phyloP scores from a whole-genome alignment of 1,140 invertebrate genomes.

The Pteromalus puparum region DNA sequence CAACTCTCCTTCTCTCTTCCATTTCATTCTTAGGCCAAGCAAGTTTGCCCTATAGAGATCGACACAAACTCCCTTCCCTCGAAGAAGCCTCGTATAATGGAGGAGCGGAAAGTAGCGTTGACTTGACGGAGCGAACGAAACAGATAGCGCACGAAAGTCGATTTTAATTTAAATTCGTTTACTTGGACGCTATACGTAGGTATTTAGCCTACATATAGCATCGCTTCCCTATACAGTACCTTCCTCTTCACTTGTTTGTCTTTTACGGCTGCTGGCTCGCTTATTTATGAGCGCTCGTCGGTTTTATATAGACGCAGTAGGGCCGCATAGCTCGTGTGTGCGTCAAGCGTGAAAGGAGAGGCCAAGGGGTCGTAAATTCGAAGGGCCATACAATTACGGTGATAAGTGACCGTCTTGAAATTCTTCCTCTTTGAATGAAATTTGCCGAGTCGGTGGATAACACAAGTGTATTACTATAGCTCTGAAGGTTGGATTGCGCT shows the following conservation, averaged over 20 bases:
- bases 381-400: background rate
- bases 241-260: too few relatives aligned
- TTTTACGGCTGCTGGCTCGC: background rate
- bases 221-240: too few relatives aligned
- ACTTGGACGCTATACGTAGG: background rate
- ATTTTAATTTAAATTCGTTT: slow-evolving; percentile 30
- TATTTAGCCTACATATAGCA: too few relatives aligned
- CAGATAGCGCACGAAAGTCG: slow-evolving; percentile 2
- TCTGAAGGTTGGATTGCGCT: background rate
- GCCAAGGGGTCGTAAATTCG: background rate
- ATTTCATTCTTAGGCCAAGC: background rate
- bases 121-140: slow-evolving; percentile 26
- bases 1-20: background rate
- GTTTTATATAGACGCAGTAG: background rate
- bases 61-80: background rate
- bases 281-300: background rate
- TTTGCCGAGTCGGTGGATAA: background rate
- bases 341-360: background rate
- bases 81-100: background rate
- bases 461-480: background rate
- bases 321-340: background rate
- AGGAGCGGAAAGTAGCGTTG: slow-evolving; percentile 21
- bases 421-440: background rate
- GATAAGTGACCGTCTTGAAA: background rate
- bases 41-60: background rate